Evolutionary conservation across 1,140 invertebrate species (phyloP).

Genomic region (Bombus pyrosoma): DNA sequence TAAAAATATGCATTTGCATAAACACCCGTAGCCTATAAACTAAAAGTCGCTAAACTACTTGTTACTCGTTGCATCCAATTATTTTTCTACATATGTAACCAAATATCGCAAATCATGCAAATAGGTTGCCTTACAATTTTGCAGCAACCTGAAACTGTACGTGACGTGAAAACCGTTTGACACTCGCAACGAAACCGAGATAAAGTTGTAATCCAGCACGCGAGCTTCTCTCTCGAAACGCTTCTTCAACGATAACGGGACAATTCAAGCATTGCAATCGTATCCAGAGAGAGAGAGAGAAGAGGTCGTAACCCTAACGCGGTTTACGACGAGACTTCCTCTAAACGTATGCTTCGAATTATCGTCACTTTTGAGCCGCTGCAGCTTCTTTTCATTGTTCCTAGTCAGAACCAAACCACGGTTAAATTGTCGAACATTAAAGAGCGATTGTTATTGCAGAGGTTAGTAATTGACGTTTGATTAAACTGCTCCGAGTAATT

Average conservation of each 20-base stretch:
- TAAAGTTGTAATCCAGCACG: conserved; percentile 14
- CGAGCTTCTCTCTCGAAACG: neutral
- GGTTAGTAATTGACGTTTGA: conserved; percentile 22
- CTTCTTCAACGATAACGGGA: conserved; percentile 21
- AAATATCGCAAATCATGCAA: no score
- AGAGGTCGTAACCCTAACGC: neutral
- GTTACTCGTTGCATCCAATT: no score
- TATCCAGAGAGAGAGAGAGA: neutral
- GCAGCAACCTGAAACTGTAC: neutral
- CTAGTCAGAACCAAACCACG: no score
- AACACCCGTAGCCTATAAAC: no score
- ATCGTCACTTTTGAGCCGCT: neutral
- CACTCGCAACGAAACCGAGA: conserved; percentile 1
- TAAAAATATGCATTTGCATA: no score
- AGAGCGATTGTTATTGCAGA: conserved; percentile 8
- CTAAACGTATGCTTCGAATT: neutral
- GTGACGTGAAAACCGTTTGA: conserved; percentile 9
- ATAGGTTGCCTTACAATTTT: neutral
- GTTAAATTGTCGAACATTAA: neutral
- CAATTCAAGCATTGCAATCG: conserved; percentile 16
- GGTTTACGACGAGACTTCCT: neutral
- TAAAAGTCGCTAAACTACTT: no score
- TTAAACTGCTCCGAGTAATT: conserved; percentile 5
- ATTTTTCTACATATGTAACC: no score
- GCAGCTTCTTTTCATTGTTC: neutral